Conservation (phyloP, 2,888 invertebrate species). For the Branchipolynoe longqiensis region DNA sequence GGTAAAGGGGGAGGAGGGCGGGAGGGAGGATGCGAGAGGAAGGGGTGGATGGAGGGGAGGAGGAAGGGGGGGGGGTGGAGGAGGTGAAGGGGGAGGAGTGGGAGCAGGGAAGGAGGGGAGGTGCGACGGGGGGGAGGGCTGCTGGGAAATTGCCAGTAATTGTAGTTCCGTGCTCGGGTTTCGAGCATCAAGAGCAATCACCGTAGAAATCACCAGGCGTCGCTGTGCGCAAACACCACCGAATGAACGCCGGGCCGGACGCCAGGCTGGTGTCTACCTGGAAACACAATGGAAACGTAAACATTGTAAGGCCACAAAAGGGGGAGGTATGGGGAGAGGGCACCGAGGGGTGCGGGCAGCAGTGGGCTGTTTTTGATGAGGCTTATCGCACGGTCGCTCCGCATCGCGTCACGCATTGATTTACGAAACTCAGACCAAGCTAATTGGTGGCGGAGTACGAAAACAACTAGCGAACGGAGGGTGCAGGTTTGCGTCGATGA, state of each 20-base stretch:
- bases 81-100: no score
- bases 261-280: background rate
- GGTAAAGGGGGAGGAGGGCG: no score
- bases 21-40: no score
- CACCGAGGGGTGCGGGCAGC: no score
- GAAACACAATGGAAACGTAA: conserved; percentile 39
- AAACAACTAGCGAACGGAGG: conserved; percentile 4
- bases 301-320: conserved; percentile 3
- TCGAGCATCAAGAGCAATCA: background rate
- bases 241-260: background rate
- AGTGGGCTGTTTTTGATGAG: background rate
- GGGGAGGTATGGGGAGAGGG: no score
- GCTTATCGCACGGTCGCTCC: no score
- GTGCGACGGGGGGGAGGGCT: conserved; percentile 15
- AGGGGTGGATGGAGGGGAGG: no score
- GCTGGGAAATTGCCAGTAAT: conserved; percentile 43
- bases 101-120: no score
- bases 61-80: no score
- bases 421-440: background rate
- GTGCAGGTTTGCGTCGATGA: background rate
- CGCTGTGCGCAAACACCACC: background rate
- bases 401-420: no score
- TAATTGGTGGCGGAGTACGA: conserved; percentile 31
- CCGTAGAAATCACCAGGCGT: conserved; percentile 8
- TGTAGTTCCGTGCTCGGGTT: background rate